Percentiles rank a stretch among this genome's conserved stretches.
Conservation (phyloP, 2,797 vertebrate genomes). For the Peromyscus eremicus region DNA sequence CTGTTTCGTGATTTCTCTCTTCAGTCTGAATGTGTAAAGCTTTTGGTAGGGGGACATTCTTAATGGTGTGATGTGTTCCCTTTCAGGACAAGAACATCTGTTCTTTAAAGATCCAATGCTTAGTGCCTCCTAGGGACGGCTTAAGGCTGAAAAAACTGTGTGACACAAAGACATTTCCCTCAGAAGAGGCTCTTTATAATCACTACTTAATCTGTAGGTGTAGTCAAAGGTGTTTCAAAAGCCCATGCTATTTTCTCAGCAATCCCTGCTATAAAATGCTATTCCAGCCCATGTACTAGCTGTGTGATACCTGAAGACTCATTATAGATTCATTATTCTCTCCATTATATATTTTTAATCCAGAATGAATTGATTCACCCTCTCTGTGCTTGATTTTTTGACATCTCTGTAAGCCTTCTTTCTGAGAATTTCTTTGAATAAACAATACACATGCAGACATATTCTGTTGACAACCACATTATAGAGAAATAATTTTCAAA, state of each 20-base stretch:
- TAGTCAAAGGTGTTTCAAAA: not conserved
- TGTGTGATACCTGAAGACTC: not conserved
- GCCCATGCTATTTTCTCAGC: not conserved
- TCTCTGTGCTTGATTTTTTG: not conserved
- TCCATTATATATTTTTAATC: not conserved
- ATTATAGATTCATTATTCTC: not conserved
- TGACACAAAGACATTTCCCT: not conserved
- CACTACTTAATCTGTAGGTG: not conserved
- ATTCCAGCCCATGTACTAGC: not conserved
- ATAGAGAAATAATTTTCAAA: not conserved
- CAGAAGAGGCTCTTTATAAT: not conserved
- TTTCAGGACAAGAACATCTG: not conserved
- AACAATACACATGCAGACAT: not conserved
- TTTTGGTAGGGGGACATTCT: not conserved
- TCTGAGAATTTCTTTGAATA: not conserved
- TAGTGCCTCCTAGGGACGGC: rapidly evolving
- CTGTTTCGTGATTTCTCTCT: not conserved
- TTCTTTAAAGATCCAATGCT: not conserved
- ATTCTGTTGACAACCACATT: not conserved
- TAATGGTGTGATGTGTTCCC: not conserved
- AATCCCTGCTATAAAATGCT: not conserved
- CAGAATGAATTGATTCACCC: not conserved
- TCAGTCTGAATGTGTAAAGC: not conserved
- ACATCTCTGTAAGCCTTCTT: not conserved
- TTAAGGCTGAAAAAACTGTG: not conserved